Conservation (phyloP, 2,888 invertebrate genomes). For the Volucella zonaria region DNA sequence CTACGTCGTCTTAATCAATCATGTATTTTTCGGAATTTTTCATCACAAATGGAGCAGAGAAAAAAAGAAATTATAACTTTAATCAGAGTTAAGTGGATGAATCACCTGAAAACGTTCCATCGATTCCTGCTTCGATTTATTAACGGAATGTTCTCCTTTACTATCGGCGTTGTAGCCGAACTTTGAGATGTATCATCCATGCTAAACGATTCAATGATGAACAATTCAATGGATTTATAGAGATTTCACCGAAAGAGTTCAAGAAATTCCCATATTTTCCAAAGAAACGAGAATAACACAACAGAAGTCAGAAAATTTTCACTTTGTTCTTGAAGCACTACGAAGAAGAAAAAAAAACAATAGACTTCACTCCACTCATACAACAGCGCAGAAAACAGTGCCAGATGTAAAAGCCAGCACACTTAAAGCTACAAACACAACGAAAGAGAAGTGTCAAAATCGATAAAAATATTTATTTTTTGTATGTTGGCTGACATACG, state of each 20-base stretch:
- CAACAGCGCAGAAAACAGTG: conserved; percentile 56
- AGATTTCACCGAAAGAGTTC: conserved; percentile 27
- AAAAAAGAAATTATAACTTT: conserved; percentile 24
- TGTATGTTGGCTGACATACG: conserved; percentile 44
- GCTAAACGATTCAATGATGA: conserved; percentile 72
- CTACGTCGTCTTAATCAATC: not conserved
- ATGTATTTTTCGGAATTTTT: not conserved
- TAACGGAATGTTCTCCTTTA: conserved; percentile 88
- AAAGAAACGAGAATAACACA: conserved; percentile 39
- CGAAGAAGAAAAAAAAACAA: conserved; percentile 45
- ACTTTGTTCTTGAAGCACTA: conserved; percentile 56
- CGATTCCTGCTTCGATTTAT: conserved; percentile 86
- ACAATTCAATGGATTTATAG: conserved; percentile 41
- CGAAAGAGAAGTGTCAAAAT: conserved; percentile 65
- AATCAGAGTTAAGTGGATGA: conserved; percentile 75
- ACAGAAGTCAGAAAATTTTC: conserved; percentile 54
- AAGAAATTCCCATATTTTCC: conserved; percentile 63
- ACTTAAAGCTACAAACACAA: conserved; percentile 1
- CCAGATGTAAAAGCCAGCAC: not conserved
- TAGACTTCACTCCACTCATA: conserved; percentile 57
- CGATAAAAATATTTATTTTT: conserved; percentile 43
- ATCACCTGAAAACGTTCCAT: conserved; percentile 86
- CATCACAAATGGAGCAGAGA: not conserved
- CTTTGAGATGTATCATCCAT: conserved; percentile 83
- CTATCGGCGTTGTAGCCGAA: conserved; percentile 84